Evolutionary conservation across 2,113 vertebrate genomes (phyloP), one percentile per base, ranked within the genome.

Genomic region (Rhynchopsitta pachyrhyncha): DNA sequence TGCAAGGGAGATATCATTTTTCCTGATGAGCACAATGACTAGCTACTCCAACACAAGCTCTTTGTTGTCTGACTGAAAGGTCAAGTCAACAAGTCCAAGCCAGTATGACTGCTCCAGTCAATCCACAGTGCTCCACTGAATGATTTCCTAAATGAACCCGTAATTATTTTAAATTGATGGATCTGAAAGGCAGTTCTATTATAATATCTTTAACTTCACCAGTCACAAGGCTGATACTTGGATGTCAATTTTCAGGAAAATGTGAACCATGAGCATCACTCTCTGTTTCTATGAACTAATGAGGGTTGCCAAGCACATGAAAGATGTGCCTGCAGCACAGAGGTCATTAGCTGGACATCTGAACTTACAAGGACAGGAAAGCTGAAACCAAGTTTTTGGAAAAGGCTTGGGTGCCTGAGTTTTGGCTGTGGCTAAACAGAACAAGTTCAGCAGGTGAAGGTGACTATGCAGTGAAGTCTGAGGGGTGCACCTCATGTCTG

Each of bases 81-180:
- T 86, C 92, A 92, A 90, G 86, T 80, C 47, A 86, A 63, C 42
- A 71, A 86, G 92, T 91, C 89, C 87, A 89, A 91, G 59, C 17
- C 81, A 64, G 55, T 67, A 49, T 66, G 59, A 68, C 57, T 68
- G 53, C 55, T 86, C 62, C 42, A 25, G 59, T 77, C 52, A 88
- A 71, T 77, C 59, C 84, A 83, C 18, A 64, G 29, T 37, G 60
- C 55, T 86, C 49, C 50, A 46, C 41, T 39, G 39, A 85, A 70
- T 24, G 42, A 39, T 74, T 55, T 80, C 44, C 55, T 74, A 87
- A 92, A 85, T 74, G 73, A 94, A 83, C 63, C 42, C 37, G 6
- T 77, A 85, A 95, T 85, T 85, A 88, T 63, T 91, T 93, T 42
- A 77, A 91, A 88, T 41, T 73, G 59, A 82, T 31, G 52, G 37